Evolutionary conservation across 2,797 vertebrate genomes (phyloP).

Genomic region (Thripadectes ignobilis): DNA sequence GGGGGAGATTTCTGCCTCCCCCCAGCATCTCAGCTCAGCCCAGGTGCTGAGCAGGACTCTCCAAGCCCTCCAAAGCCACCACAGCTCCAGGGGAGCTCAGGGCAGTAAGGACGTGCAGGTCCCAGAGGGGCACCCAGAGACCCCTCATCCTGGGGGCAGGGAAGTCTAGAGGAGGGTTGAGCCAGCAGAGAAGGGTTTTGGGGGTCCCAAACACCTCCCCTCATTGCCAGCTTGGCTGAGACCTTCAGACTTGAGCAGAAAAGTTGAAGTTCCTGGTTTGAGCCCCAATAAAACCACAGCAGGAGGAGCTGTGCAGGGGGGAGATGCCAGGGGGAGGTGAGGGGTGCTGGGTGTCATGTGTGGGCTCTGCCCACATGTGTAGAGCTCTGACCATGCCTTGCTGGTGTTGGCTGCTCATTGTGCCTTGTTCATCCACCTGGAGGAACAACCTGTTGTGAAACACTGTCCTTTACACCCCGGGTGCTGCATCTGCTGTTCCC

Average conservation of each 20-base stretch:
- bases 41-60: not conserved
- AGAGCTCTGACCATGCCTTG: not conserved
- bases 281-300: not conserved
- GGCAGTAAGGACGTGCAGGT: not conserved
- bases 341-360: not conserved
- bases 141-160: not conserved
- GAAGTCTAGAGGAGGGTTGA: not conserved
- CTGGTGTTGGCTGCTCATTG: rapidly evolving
- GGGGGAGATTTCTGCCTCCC: not conserved
- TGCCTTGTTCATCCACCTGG: rapidly evolving
- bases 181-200: not conserved
- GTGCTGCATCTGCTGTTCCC: rapidly evolving
- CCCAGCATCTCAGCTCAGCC: not conserved
- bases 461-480: not conserved
- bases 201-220: not conserved
- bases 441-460: not conserved
- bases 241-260: not conserved
- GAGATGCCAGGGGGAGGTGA: not conserved
- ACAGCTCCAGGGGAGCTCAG: not conserved
- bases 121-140: no score
- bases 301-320: not conserved
- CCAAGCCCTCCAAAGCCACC: not conserved
- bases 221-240: rapidly evolving
- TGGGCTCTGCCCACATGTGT: rapidly evolving
- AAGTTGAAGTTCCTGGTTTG: not conserved